These are phyloP conservation scores for Latrodectus geometricus DNA, from an alignment of 1,140 invertebrate species.

Conservation along the genomic window DNA sequence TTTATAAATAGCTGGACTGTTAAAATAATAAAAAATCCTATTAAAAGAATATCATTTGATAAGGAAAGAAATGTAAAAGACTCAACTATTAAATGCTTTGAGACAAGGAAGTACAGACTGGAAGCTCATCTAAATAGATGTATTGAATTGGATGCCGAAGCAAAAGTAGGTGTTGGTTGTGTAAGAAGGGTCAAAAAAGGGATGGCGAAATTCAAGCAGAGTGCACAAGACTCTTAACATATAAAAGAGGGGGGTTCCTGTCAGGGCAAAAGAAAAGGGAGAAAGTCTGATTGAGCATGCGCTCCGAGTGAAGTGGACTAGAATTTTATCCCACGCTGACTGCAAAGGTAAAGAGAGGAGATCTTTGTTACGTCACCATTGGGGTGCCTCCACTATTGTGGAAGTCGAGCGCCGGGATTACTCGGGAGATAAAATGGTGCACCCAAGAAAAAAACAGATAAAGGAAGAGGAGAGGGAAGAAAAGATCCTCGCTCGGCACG, in stretches of 20 bases:
- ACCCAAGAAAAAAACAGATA: constrained; percentile 42
- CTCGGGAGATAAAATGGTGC: constrained; percentile 59
- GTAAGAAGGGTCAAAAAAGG: not conserved
- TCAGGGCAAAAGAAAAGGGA: constrained; percentile 10
- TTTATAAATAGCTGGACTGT: no score
- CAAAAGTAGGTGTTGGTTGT: constrained; percentile 11
- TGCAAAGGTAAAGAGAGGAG: constrained; percentile 49
- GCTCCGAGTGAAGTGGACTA: constrained; percentile 35
- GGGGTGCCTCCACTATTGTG: constrained; percentile 46
- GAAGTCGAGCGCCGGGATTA: constrained; percentile 57
- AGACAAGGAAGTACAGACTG: no score
- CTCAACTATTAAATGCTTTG: no score
- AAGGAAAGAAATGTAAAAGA: no score
- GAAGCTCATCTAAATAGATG: no score
- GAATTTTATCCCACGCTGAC: constrained; percentile 54
- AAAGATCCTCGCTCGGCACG: constrained; percentile 47
- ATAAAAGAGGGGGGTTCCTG: constrained; percentile 16
- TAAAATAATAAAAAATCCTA: no score
- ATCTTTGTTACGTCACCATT: constrained; percentile 59
- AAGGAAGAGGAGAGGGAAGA: constrained; percentile 33
- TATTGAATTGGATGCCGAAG: no score
- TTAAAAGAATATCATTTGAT: no score
- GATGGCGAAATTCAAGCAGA: constrained; percentile 42
- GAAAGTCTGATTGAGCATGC: constrained; percentile 22
- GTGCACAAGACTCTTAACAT: constrained; percentile 49